Evolutionary conservation across 2,797 vertebrate genomes (phyloP).

Genomic region (Orientallactaga sibirica): DNA sequence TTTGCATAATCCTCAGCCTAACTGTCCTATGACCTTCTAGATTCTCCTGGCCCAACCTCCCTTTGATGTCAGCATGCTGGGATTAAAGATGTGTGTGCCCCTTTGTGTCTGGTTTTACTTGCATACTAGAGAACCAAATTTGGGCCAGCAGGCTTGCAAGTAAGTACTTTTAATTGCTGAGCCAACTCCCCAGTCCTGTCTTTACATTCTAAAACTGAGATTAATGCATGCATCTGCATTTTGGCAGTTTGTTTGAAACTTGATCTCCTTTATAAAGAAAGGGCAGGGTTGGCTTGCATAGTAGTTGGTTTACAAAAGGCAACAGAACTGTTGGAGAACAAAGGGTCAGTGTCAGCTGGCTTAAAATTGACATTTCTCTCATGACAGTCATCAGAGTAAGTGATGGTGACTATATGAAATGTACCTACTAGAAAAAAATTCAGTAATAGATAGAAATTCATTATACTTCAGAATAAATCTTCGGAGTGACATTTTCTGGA

Average conservation of each 20-base stretch:
- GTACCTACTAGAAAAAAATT: background rate
- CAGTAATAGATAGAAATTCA: background rate
- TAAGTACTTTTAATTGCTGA: no score
- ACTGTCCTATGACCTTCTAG: no score
- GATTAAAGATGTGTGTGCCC: no score
- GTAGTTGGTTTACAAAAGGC: background rate
- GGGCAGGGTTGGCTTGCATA: background rate
- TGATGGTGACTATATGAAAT: background rate
- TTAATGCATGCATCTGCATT: background rate
- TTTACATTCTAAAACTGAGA: conserved; percentile 32
- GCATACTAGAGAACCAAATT: no score
- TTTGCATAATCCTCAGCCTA: no score
- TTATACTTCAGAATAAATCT: background rate
- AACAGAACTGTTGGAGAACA: background rate
- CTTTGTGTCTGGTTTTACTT: no score
- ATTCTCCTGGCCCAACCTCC: no score
- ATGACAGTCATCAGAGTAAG: conserved; percentile 21
- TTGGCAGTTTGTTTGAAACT: background rate
- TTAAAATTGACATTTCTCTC: conserved; percentile 26
- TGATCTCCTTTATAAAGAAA: background rate
- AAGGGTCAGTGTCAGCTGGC: background rate
- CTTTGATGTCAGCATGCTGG: no score
- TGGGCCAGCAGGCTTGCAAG: no score
- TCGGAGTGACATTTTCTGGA: conserved; percentile 38
- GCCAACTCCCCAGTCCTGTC: no score